Evolutionary conservation across 1,140 invertebrate genomes (phyloP), one percentile per base, ranked within the genome.

Genomic region (Eciton burchellii): DNA sequence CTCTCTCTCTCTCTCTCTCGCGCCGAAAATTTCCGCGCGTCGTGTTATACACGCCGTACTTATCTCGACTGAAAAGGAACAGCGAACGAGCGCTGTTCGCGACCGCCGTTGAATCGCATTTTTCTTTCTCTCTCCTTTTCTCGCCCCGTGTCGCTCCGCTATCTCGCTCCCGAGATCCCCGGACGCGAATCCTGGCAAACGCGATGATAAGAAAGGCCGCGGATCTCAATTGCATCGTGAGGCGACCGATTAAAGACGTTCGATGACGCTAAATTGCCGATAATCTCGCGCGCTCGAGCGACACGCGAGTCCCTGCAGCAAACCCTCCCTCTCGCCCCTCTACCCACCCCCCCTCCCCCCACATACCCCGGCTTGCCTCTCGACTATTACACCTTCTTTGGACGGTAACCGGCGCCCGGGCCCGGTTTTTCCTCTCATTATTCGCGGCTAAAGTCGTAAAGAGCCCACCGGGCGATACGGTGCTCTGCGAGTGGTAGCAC

Each of bases 391-490:
- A 41, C 49, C 81, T 71, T 62, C 52, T 47, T 19, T 11, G 19
- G 26, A 54, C n/a, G 24, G 54, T 73, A 81, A 72, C 26, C n/a
- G n/a, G 68, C 54, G 35, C 21, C 47, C 49, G 59, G 43, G n/a
- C n/a, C 43, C 52, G 68, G 76, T 83, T 82, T 85, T 71, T 82
- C 79, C 43, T 12, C 35, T 63, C 70, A 86, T 86, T 85, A 85
- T 77, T 85, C 60, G 60, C 73, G 62, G 16, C 35, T 59, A 56
- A 45, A 70, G 49, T 52, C 83, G 63, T 63, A 59, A 85, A 85
- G 63, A 65, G 56, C 29, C 57, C 21, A 54, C 19, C 26, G 62
- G 41, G 73, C 57, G 82, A 76, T 86, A 87, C 85, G 59, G 59
- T n/a, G n/a, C 43, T 19, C 74, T 71, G 63, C 74, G 29, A 24